Evolutionary conservation across 2,888 invertebrate genomes (phyloP).

Genomic region (Megalurothrips usitatus): DNA sequence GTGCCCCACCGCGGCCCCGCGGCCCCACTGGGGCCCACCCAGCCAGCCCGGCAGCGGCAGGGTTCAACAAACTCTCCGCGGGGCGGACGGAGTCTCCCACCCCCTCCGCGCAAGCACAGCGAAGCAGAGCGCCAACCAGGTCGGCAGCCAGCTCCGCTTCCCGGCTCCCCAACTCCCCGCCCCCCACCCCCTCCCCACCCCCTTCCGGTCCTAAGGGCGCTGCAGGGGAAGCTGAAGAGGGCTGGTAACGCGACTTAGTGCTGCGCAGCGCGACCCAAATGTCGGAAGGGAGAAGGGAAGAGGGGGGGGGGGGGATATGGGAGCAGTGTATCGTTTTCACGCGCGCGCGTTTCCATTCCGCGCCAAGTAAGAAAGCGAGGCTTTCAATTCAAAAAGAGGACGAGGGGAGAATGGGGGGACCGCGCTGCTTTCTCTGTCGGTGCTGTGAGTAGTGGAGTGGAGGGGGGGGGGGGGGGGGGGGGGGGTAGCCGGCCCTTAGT

Average conservation of each 20-base stretch:
- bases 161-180: not conserved
- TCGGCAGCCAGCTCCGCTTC: not conserved
- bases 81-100: not conserved
- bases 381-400: no score
- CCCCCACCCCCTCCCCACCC: not conserved
- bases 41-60: not conserved
- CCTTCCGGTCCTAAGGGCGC: no score
- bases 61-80: conserved; percentile 18
- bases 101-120: not conserved
- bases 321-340: not conserved
- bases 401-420: no score
- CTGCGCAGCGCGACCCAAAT: not conserved
- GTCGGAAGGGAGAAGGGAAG: not conserved
- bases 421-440: no score
- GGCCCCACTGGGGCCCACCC: not conserved
- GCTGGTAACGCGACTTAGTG: not conserved
- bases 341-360: no score
- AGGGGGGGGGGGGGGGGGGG: no score
- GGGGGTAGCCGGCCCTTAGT: no score
- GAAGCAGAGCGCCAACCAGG: not conserved
- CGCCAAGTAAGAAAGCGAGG: no score
- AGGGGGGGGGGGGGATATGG: no score
- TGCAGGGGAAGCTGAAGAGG: no score
- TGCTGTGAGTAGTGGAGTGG: no score
- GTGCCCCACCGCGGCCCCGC: not conserved